phyloP scores from a whole-genome alignment of 92 coral and sea anemone genomes.

The Palythoa heliodiscus region DNA sequence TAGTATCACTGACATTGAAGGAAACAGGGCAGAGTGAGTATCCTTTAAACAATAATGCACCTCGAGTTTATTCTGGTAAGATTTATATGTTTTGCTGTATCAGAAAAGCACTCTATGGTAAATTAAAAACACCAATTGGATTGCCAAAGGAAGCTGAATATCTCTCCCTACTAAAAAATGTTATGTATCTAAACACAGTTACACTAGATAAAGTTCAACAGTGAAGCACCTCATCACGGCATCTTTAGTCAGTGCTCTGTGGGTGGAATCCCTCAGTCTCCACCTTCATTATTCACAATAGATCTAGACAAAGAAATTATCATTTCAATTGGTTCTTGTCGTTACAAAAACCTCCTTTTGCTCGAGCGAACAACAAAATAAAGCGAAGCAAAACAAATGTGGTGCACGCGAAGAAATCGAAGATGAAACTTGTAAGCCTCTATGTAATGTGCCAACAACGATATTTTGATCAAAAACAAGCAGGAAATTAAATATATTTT shows the following conservation, averaged over 20 bases:
- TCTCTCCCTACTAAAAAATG: conserved; percentile 10
- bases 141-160: conserved; percentile 18
- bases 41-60: conserved; percentile 13
- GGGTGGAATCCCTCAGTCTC: conserved; percentile 24
- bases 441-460: too few relatives aligned
- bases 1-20: background rate
- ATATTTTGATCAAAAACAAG: too few relatives aligned
- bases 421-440: too few relatives aligned
- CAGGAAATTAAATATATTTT: too few relatives aligned
- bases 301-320: too few relatives aligned
- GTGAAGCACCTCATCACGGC: conserved; percentile 12
- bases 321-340: too few relatives aligned
- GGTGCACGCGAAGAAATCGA: too few relatives aligned
- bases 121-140: background rate
- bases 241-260: conserved; percentile 29
- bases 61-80: conserved; percentile 4
- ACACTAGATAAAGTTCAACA: background rate
- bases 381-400: too few relatives aligned
- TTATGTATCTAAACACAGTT: background rate
- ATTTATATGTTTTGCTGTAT: conserved; percentile 10
- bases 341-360: too few relatives aligned
- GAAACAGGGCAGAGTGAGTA: conserved; percentile 12
- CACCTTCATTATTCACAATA: too few relatives aligned
- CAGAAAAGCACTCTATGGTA: background rate
- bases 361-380: too few relatives aligned